Percentiles rank a stretch among this genome's conserved stretches.
phyloP scores from a whole-genome alignment of 2,888 invertebrate species.

The Xiphydria camelus region DNA sequence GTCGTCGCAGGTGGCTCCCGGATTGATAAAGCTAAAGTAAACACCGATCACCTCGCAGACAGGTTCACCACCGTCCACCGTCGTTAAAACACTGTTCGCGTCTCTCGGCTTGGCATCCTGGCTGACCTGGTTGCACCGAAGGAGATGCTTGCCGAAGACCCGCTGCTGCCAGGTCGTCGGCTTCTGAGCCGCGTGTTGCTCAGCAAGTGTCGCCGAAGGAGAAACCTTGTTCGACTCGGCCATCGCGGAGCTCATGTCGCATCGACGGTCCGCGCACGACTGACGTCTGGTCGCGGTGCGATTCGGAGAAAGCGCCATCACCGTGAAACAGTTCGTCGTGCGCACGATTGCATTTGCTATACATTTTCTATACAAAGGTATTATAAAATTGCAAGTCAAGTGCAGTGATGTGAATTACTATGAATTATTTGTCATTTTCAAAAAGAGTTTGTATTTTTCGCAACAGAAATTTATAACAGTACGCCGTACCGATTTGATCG shows the following conservation, averaged over 20 bases:
- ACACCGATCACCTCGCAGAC: conserved; percentile 62
- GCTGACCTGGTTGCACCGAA: conserved; percentile 41
- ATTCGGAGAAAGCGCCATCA: no score
- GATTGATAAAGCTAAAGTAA: conserved; percentile 74
- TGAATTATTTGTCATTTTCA: no score
- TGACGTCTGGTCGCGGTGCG: conserved; percentile 26
- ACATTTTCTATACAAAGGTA: no score
- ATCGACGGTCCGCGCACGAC: conserved; percentile 40
- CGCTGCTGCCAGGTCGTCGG: conserved; percentile 49
- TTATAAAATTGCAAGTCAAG: no score
- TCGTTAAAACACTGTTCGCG: conserved; percentile 29
- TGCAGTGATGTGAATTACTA: no score
- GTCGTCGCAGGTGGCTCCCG: conserved; percentile 70
- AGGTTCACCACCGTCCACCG: conserved; percentile 32
- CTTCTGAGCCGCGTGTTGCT: conserved; percentile 2
- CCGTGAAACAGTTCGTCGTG: no score
- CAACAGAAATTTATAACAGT: no score
- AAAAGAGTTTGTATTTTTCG: no score
- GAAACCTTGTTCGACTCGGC: conserved; percentile 24
- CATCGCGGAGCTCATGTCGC: no score
- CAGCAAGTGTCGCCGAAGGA: conserved; percentile 17
- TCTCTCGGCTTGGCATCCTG: conserved; percentile 30
- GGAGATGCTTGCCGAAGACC: conserved; percentile 50
- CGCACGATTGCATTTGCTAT: no score
- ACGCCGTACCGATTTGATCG: no score